Base-by-base conservation (phyloP, 2,113 vertebrate genomes). In the Gobiocypris rarus region DNA sequence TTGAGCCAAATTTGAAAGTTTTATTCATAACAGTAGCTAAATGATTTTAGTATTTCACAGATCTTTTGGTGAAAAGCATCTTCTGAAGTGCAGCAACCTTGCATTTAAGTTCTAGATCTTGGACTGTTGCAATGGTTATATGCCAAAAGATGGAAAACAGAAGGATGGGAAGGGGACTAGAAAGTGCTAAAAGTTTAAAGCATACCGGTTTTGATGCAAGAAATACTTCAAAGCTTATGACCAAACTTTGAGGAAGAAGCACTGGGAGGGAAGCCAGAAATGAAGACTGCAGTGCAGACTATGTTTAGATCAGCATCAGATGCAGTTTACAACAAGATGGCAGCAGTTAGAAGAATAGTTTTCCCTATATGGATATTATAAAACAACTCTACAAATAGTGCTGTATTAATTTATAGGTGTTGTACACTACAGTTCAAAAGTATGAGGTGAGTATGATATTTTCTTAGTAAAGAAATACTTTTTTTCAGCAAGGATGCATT, bases 1-100 rank as follows among this genome's bases (percentile, higher is more conserved):
- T n/a, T 67, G 19, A 48, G 52, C 48, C 71, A 75, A 75, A 75
- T 48, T 75, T 50, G n/a, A 75, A 75, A 9, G n/a, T 50, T 76
- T 22, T 56, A 56, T 56, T 56, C 45, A 9, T 19, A 56, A n/a
- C 56, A n/a, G 69, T 13, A 73, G 41, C 22, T 43, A 45, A 45
- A 13, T 15, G 10, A 8, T 48, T 48, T 48, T 17, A 15, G 43
- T 3, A n/a, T 48, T 13, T 15, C n/a, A 48, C n/a, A 54, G 26
- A 75, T 34, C 15, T 31, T 31, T 54, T 34, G 17, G 9, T 34
- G 2, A 3, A 75, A 28, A 34, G 17, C 4, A 54, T 54, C 73
- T 17, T 75, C 73, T 10, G n/a, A 50, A 28, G 7, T 26, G 10
- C 24, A 61, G 59, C 13, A 28, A 14, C 59, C 59, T 28, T 28